A percentile compares a stretch with the other conserved stretches of the same genome.
Conservation (phyloP, 2,113 vertebrate species). For the Triplophysa siluroides region DNA sequence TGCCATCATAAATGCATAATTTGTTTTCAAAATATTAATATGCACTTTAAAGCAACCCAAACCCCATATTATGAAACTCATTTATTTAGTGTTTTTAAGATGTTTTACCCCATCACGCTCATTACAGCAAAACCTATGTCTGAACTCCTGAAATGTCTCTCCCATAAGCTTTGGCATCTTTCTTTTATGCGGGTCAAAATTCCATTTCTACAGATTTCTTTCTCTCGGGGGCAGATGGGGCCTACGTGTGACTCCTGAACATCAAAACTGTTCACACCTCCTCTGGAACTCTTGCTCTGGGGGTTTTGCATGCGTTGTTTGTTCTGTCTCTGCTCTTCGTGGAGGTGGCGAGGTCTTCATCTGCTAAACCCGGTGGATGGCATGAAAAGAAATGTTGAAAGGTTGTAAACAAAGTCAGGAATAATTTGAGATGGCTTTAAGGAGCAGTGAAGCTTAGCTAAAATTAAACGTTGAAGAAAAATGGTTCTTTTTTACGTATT, state of each 20-base stretch:
- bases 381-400: constrained; percentile 36
- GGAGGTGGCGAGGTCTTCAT: constrained; percentile 8
- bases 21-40: background rate
- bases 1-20: background rate
- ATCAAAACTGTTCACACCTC: background rate
- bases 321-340: background rate
- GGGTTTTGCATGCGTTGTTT: constrained; percentile 15
- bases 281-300: constrained; percentile 11
- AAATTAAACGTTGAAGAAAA: background rate
- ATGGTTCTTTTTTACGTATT: background rate
- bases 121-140: background rate
- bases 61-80: background rate
- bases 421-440: background rate
- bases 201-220: background rate
- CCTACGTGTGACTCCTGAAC: constrained; percentile 4
- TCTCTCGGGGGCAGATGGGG: background rate
- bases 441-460: background rate
- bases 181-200: background rate
- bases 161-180: constrained; percentile 17
- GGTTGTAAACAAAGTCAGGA: constrained; percentile 8
- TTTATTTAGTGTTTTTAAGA: background rate
- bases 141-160: constrained; percentile 16
- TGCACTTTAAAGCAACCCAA: background rate
- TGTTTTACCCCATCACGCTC: background rate
- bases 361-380: background rate